Evolutionary conservation across 2,888 invertebrate genomes (phyloP), one percentile per base, ranked within the genome.

Genomic region (Ennomos quercinarius): DNA sequence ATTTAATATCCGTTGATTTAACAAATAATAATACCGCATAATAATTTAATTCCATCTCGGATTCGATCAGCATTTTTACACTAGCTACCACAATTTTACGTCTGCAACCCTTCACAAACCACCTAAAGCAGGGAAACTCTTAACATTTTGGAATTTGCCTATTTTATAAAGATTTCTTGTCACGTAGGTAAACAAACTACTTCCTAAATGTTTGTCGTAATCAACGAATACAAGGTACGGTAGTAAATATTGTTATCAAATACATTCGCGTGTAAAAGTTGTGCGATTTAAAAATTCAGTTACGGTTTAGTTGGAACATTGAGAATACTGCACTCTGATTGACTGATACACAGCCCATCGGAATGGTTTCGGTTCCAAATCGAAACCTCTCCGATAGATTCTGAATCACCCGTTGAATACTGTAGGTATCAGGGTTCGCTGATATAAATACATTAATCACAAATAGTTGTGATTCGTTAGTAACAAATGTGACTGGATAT

Each of bases 21-120:
- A 73, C 71, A 77, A 81, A 77, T 71, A 77, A 73, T 74, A 71
- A 70, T 73, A 80, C 70, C 61, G 68, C 79, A 82, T 78, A 69
- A 73, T 69, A 71, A 72, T 62, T 57, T 55, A 72, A 70, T 27
- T 27, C 27, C 27, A 27, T 57, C 45, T 55, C 40, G 43, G 47
- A 57, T 56, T 52, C 45, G 43, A 55, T 43, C 62, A 59, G 55
- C 61, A 63, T 57, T 54, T 50, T 64, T 52, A 55, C 57, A 59
- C 45, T 57, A 58, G 41, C 57, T 57, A 56, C 45, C 52, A 56
- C 47, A 48, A 59, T 39, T 54, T 61, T 39, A 54, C 46, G 53
- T 61, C 47, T 56, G 65, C 52, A 35, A 39, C 46, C 40, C 57
- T 35, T 58, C 38, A 46, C 53, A 60, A 51, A 63, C 55, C 65